Percentiles rank a stretch among this genome's conserved stretches.
phyloP scores from a whole-genome alignment of 2,888 invertebrate genomes.

The Agrochola lychnidis region DNA sequence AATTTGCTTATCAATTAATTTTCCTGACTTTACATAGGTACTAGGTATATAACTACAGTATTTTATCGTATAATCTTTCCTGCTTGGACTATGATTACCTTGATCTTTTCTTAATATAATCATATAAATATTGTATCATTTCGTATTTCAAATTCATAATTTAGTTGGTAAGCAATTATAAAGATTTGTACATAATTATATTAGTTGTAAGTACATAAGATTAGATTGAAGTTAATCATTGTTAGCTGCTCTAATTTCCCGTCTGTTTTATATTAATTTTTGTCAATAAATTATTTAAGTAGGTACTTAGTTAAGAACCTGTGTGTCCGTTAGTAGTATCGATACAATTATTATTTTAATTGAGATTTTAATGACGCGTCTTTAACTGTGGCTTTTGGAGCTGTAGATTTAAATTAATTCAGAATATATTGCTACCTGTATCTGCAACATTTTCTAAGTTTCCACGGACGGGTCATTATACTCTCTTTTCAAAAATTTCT shows the following conservation, averaged over 20 bases:
- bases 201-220: conserved; percentile 75
- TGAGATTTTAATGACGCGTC: conserved; percentile 34
- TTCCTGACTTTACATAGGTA: conserved; percentile 10
- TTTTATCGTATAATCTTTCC: conserved; percentile 49
- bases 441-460: not conserved
- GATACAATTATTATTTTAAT: conserved; percentile 22
- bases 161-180: conserved; percentile 64
- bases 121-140: conserved; percentile 62
- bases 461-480: conserved; percentile 15
- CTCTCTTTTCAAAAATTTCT: conserved; percentile 27
- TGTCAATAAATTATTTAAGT: conserved; percentile 57
- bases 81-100: conserved; percentile 86
- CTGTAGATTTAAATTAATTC: not conserved
- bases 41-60: conserved; percentile 33
- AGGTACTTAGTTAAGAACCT: conserved; percentile 31
- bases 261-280: conserved; percentile 62
- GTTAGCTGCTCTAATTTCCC: conserved; percentile 74
- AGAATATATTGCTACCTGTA: not conserved
- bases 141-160: conserved; percentile 62
- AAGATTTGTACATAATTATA: conserved; percentile 65
- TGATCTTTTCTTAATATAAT: conserved; percentile 85
- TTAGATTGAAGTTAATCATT: conserved; percentile 89
- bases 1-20: not conserved
- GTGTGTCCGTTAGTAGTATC: conserved; percentile 44
- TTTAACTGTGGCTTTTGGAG: not conserved